Conservation (phyloP, 1,140 invertebrate genomes). For the Neodiprion pinetum region DNA sequence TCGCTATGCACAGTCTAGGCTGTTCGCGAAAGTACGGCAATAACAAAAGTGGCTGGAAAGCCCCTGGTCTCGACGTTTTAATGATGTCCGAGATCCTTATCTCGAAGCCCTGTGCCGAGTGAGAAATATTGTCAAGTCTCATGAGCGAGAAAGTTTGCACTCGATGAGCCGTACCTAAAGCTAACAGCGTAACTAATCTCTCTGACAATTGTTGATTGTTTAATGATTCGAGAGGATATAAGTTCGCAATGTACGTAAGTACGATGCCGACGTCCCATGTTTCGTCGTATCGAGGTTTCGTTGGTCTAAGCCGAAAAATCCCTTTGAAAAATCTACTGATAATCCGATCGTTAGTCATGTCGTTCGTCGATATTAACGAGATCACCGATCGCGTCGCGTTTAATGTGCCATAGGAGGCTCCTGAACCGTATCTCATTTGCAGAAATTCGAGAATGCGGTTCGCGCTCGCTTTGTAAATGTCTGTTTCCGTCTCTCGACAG, state of each 20-base stretch:
- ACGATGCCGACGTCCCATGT: conserved; percentile 32
- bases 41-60: conserved; percentile 17
- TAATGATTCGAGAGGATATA: conserved; percentile 15
- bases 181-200: conserved; percentile 22
- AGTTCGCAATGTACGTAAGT: conserved; percentile 15
- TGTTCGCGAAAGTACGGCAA: conserved; percentile 23
- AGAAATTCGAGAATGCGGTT: conserved; percentile 13
- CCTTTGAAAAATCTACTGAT: conserved; percentile 38
- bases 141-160: conserved; percentile 23
- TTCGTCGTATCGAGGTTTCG: conserved; percentile 32
- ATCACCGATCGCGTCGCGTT: conserved; percentile 22
- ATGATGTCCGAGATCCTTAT: conserved; percentile 22
- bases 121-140: conserved; percentile 19
- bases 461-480: conserved; percentile 7
- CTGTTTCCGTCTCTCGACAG: background rate
- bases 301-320: conserved; percentile 31
- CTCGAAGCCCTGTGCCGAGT: conserved; percentile 14
- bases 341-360: conserved; percentile 12
- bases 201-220: conserved; percentile 17
- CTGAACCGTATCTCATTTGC: background rate
- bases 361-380: conserved; percentile 11
- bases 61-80: conserved; percentile 24
- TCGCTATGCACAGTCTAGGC: conserved; percentile 19
- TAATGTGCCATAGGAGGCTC: conserved; percentile 23
- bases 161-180: conserved; percentile 25